A percentile compares a stretch with the other conserved stretches of the same genome.
Conservation (phyloP, 2,113 vertebrate species). For the Arizona elegans region DNA sequence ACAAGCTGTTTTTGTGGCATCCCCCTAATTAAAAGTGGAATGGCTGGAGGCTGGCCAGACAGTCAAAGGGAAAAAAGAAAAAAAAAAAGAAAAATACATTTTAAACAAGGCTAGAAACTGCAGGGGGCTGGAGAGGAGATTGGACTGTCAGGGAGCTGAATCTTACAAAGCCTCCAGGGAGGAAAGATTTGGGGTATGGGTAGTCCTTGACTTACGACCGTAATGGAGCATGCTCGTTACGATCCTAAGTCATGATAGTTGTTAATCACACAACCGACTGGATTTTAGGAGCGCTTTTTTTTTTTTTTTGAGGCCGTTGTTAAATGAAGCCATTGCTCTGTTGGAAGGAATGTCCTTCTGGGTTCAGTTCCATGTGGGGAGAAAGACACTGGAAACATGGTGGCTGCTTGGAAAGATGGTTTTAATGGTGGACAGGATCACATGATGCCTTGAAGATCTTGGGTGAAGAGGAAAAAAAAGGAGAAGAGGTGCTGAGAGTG, state of each 20-base stretch:
- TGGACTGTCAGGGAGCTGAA: conserved; percentile 5
- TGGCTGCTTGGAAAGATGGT: no score
- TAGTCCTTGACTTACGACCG: not conserved
- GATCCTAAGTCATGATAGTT: not conserved
- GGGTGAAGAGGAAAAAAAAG: no score
- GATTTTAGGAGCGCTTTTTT: not conserved
- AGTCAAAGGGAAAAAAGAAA: not conserved
- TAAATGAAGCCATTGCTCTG: not conserved
- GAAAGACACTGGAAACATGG: no score
- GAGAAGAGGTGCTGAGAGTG: no score
- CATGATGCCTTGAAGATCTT: no score
- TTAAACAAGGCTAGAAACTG: conserved; percentile 14
- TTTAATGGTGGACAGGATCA: no score
- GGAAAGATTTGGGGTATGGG: not conserved
- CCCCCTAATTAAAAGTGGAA: conserved; percentile 48
- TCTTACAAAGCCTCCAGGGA: conserved; percentile 23
- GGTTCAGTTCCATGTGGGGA: no score
- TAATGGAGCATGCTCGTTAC: not conserved
- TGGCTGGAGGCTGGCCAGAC: conserved; percentile 27
- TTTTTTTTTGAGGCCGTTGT: not conserved
- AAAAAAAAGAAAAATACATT: not conserved
- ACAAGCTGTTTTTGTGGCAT: conserved; percentile 41
- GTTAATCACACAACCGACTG: not conserved
- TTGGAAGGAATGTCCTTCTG: no score
- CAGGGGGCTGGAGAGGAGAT: not conserved